These are phyloP conservation scores for Eurystomus gularis DNA, from an alignment of 2,113 vertebrate species.

Conservation along the genomic window DNA sequence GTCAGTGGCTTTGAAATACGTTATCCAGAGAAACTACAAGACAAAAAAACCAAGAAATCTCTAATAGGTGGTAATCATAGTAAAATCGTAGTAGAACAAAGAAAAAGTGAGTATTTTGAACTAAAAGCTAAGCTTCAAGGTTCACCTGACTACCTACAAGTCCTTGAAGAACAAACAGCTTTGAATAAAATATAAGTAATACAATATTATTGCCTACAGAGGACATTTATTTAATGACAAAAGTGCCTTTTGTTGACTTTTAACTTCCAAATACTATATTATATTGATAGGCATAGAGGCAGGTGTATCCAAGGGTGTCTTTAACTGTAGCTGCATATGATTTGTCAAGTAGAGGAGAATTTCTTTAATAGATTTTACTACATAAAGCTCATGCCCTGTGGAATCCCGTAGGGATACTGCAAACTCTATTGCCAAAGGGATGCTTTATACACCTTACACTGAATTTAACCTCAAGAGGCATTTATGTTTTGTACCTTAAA, in stretches of 20 bases:
- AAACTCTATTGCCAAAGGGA: conserved; percentile 85
- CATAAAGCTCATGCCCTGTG: conserved; percentile 75
- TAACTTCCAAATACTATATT: conserved; percentile 90
- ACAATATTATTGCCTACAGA: conserved; percentile 73
- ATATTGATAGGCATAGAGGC: conserved; percentile 90
- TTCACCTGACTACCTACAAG: conserved; percentile 98
- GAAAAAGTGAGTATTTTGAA: conserved; percentile 98
- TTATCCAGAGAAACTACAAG: conserved; percentile 95
- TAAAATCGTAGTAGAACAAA: conserved; percentile 97
- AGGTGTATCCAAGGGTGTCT: conserved; percentile 78
- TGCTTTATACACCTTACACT: conserved; percentile 79
- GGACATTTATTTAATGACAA: conserved; percentile 86
- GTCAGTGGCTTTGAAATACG: conserved; percentile 97
- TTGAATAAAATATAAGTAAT: conserved; percentile 90
- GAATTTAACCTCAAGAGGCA: conserved; percentile 86
- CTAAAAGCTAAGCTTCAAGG: conserved; percentile 97
- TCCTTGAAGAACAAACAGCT: conserved; percentile 97
- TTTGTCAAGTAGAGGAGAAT: conserved; percentile 72
- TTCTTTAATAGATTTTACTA: conserved; percentile 75
- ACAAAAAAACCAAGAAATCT: conserved; percentile 95
- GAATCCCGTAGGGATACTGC: conserved; percentile 77
- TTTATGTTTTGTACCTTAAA: conserved; percentile 80
- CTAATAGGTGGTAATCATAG: conserved; percentile 97
- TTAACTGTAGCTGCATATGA: conserved; percentile 71
- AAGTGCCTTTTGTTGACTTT: conserved; percentile 96